phyloP scores from a whole-genome alignment of 30 jellyfish, hydroid and myxozoan genomes.

The Rhopilema esculentum region DNA sequence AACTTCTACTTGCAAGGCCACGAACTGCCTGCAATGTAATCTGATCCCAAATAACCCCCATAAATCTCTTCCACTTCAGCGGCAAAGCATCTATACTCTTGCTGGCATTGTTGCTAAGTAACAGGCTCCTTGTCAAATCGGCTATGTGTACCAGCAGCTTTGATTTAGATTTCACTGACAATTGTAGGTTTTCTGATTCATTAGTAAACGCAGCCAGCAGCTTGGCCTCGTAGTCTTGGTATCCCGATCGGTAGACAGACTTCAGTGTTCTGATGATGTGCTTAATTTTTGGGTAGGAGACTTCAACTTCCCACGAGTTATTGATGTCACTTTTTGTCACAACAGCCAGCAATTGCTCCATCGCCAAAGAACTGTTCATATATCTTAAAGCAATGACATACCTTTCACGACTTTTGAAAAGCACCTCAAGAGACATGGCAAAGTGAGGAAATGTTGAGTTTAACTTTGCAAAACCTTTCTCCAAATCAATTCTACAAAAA shows the following conservation, averaged over 20 bases:
- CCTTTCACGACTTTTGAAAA: not conserved
- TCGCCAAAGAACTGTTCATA: slow-evolving; percentile 3
- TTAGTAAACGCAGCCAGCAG: not conserved
- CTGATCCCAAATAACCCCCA: not conserved
- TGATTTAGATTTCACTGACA: not conserved
- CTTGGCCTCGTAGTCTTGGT: not conserved
- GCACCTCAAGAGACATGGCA: not conserved
- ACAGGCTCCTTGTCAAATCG: not conserved
- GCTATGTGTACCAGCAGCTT: not conserved
- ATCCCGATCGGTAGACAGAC: not conserved
- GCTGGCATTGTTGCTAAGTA: not conserved
- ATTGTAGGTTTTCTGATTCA: not conserved
- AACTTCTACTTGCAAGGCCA: not conserved
- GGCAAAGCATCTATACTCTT: not conserved
- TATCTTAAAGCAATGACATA: slow-evolving; percentile 14
- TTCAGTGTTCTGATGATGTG: slow-evolving; percentile 1
- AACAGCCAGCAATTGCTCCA: not conserved
- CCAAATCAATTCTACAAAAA: not conserved
- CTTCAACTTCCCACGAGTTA: slow-evolving; percentile 27
- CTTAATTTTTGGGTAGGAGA: slow-evolving; percentile 40
- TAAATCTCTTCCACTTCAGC: slow-evolving; percentile 3
- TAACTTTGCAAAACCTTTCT: slow-evolving; percentile 1
- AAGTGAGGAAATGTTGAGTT: not conserved
- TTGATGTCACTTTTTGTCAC: slow-evolving; percentile 3
- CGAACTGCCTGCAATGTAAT: not conserved